These are phyloP conservation scores for Karalla daura DNA, from an alignment of 2,797 vertebrate genomes.

Conservation along the genomic window DNA sequence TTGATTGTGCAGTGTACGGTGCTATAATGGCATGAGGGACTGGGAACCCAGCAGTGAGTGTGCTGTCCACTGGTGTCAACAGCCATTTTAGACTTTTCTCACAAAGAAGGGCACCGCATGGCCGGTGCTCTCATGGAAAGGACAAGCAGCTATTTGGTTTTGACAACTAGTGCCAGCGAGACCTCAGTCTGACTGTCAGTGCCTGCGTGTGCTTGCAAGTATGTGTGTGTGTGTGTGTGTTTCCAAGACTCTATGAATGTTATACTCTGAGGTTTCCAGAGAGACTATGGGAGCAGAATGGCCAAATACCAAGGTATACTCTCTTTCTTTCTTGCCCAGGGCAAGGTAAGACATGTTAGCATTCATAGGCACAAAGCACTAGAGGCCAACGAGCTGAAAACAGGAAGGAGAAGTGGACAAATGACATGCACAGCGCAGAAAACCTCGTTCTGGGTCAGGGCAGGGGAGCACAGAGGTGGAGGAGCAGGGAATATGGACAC, in stretches of 20 bases:
- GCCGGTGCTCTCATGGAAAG: conserved; percentile 62
- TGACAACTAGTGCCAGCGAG: conserved; percentile 79
- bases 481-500: conserved; percentile 33
- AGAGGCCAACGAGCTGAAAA: conserved; percentile 69
- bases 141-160: conserved; percentile 77
- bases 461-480: conserved; percentile 31
- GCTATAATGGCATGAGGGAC: conserved; percentile 52
- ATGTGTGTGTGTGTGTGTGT: conserved; percentile 54
- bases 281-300: conserved; percentile 64
- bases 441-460: conserved; percentile 62
- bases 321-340: conserved; percentile 76
- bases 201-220: conserved; percentile 32
- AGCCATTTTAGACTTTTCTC: conserved; percentile 68
- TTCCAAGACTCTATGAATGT: conserved; percentile 38
- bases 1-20: conserved; percentile 46
- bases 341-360: conserved; percentile 79
- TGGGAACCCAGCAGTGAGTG: conserved; percentile 54
- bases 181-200: conserved; percentile 64
- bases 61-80: conserved; percentile 71
- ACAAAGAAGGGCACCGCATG: conserved; percentile 76
- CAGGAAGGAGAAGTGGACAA: conserved; percentile 63
- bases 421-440: conserved; percentile 64
- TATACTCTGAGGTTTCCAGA: conserved; percentile 67
- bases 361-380: conserved; percentile 73
- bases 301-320: conserved; percentile 70